phyloP scores from a whole-genome alignment of 2,797 vertebrate species.

The Cercopithecus neglectus region DNA sequence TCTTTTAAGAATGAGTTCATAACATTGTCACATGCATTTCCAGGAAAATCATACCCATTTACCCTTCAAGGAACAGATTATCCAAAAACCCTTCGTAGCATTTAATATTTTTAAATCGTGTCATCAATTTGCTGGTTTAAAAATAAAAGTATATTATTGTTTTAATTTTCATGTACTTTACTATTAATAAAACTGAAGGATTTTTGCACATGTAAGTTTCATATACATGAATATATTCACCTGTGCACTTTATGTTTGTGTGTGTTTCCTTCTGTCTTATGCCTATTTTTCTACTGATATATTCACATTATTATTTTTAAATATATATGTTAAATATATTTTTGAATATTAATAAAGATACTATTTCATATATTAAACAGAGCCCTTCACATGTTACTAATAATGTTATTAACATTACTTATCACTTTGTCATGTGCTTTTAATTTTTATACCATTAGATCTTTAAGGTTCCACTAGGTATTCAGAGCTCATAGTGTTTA shows the following conservation, averaged over 20 bases:
- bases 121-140: background rate
- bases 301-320: conserved; percentile 40
- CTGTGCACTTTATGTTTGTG: background rate
- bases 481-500: background rate
- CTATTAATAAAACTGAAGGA: background rate
- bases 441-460: conserved; percentile 23
- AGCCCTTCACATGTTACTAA: background rate
- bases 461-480: background rate
- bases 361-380: background rate
- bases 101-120: conserved; percentile 29
- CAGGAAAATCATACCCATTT: background rate
- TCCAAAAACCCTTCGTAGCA: background rate
- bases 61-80: background rate
- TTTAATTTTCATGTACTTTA: background rate
- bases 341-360: background rate
- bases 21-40: background rate
- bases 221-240: background rate
- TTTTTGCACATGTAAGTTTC: background rate
- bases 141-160: background rate
- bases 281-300: background rate
- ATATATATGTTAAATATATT: background rate
- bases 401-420: background rate
- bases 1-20: conserved; percentile 9
- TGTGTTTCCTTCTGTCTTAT: background rate
- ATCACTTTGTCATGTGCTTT: conserved; percentile 5